Base-by-base conservation (phyloP, 1,140 invertebrate genomes). In the Cotesia vestalis region DNA sequence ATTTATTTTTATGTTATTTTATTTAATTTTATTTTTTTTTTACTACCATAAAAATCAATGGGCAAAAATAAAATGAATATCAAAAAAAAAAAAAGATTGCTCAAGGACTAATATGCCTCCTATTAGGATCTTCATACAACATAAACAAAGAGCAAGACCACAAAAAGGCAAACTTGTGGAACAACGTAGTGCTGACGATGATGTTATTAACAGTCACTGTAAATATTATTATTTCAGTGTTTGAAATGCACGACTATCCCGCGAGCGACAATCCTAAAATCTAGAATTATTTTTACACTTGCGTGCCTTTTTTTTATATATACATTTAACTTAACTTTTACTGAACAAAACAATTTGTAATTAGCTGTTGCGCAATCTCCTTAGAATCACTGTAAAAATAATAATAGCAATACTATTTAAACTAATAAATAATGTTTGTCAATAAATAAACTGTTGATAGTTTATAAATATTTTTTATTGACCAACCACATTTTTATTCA, bases 91-190 rank as follows among this genome's bases (percentile, higher is more conserved):
- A 46, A 46, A 46, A 92, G 91, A 86, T 91, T 35, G 55, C 90
- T 51, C 90, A 90, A 83, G 90, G 89, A 34, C 81, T 90, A 64
- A 83, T 91, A 51, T 89, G 88, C 73, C 83, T 91, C 14, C 81
- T 92, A 55, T 86, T 92, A 46, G 89, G 91, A 71, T 85, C 88
- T 11, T 86, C 85, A 70, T 86, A 89, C 73, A 89, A 92, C 81
- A 89, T 92, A 72, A 92, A 92, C 81, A 89, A 90, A 63, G 83
- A 88, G 69, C 80, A 87, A 20, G 86, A 92, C 72, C 90, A 90
- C 60, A 85, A 85, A 17, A 88, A 84, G 73, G 90, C 91, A 0
- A 89, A 91, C 75, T 82, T 88, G 68, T 85, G 90, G 72, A 92
- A 92, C 79, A 91, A 92, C 77, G 79, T 89, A 14, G 87, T 88